phyloP scores from a whole-genome alignment of 1,140 invertebrate genomes.

The Drosophila mojavensis region DNA sequence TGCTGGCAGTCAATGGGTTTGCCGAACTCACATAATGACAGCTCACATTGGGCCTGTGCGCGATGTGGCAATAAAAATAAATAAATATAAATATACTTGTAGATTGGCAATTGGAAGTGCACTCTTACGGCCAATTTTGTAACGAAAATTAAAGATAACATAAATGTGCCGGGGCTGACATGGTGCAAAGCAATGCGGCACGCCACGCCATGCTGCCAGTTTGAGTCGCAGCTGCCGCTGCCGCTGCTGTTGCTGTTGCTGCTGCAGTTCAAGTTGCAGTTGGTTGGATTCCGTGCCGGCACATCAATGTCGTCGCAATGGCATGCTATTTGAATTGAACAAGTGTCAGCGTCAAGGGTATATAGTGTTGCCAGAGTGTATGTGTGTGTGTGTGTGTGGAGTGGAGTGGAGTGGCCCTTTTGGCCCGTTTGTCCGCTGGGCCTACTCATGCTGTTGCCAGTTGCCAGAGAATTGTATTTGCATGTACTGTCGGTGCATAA shows the following conservation, averaged over 20 bases:
- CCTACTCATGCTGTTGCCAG: slow-evolving; percentile 20
- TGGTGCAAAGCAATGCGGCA: slow-evolving; percentile 38
- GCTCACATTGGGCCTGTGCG: slow-evolving; percentile 36
- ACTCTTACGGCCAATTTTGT: slow-evolving; percentile 75
- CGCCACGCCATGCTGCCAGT: slow-evolving; percentile 39
- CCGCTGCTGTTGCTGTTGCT: not conserved
- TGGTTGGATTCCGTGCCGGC: slow-evolving; percentile 66
- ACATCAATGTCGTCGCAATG: slow-evolving; percentile 74
- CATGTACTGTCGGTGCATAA: slow-evolving; percentile 53
- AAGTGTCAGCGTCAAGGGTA: slow-evolving; percentile 77
- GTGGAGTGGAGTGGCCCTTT: slow-evolving; percentile 6
- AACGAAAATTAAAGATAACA: slow-evolving; percentile 80
- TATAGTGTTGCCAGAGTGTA: slow-evolving; percentile 53
- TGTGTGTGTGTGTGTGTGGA: too few relatives aligned
- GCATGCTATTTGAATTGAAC: slow-evolving; percentile 80
- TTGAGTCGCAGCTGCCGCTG: slow-evolving; percentile 13
- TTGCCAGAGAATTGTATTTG: slow-evolving; percentile 48
- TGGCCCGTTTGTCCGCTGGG: slow-evolving; percentile 19
- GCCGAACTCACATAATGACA: slow-evolving; percentile 34
- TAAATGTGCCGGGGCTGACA: slow-evolving; percentile 70
- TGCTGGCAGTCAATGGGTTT: slow-evolving; percentile 19
- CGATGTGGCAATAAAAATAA: slow-evolving; percentile 47
- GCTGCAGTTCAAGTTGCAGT: slow-evolving; percentile 14
- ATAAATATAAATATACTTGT: slow-evolving; percentile 66
- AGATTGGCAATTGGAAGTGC: slow-evolving; percentile 69